A percentile compares a stretch with the other conserved stretches of the same genome.
Evolutionary conservation across 2,888 invertebrate species (phyloP).

Genomic region (Drosophila colorata): DNA sequence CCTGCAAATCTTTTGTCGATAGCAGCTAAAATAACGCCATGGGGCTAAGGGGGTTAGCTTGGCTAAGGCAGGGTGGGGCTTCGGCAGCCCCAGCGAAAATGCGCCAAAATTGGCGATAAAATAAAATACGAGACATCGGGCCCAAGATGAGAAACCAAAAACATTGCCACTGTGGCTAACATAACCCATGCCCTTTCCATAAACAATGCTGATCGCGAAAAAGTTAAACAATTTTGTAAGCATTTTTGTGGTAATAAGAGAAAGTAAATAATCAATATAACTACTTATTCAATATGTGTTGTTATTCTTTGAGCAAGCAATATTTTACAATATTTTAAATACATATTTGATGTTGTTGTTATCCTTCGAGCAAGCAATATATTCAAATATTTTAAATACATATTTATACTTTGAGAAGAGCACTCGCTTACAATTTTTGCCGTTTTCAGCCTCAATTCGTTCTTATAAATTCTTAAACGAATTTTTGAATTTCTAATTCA

Average conservation of each 20-base stretch:
- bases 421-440: no score
- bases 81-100: conserved; percentile 32
- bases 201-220: neutral
- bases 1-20: conserved; percentile 48
- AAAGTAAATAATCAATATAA: no score
- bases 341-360: no score
- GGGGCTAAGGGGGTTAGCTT: conserved; percentile 25
- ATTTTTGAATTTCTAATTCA: no score
- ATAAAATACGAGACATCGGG: conserved; percentile 68
- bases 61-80: neutral
- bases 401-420: no score
- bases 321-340: no score
- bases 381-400: no score
- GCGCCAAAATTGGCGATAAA: conserved; percentile 78
- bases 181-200: conserved; percentile 38
- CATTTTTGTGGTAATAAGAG: neutral
- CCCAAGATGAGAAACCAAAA: conserved; percentile 56
- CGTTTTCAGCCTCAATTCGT: no score
- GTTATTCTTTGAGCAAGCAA: no score
- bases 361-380: no score
- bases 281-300: no score
- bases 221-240: neutral
- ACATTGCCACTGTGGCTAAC: conserved; percentile 45
- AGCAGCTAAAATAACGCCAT: conserved; percentile 42
- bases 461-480: no score